Evolutionary conservation across 2,113 vertebrate genomes (phyloP), one percentile per base, ranked within the genome.

Genomic region (Gymnarchus niloticus): DNA sequence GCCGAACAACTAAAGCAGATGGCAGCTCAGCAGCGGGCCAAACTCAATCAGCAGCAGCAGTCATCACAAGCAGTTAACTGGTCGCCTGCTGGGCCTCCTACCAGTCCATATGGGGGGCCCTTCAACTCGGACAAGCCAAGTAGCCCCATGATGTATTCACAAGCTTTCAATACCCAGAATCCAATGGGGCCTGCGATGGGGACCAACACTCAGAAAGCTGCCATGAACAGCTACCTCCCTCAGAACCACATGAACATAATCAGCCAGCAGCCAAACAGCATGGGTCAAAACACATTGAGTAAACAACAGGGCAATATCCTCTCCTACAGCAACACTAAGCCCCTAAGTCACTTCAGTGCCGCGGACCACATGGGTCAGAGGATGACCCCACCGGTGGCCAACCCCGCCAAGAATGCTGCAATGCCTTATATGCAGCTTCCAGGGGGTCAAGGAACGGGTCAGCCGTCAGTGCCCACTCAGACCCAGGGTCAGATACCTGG

Each of bases 201-300:
- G 91, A 96, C 92, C 89, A 99, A 96, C 92, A 95, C 96, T 90
- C 96, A 97, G 91, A 98, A 98, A 95, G 95, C 96, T 83, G 89
- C 96, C 44, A 94, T 99, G 92, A 99, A 96, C 94, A 99, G 98
- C 98, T 99, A 99, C 98, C 97, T 99, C 98, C 97, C 98, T 91
- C 97, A 97, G 90, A 98, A 97, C 91, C 98, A 97, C 93, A 94
- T 99, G 94, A 96, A 95, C 85, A 96, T 98, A 94, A 95, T 99
- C 93, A 95, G 88, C 92, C 82, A 97, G 89, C 97, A 97, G 91
- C 93, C 97, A 89, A 96, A 94, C 95, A 97, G 93, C 91, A 90
- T 98, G 93, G 96, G 93, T 89, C 93, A 96, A 91, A 98, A 94
- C 90, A 90, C 96, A 85, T 93, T 98, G 87, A 94, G 89, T 93